Conservation (phyloP, 2,888 invertebrate genomes). For the Congeria kusceri region DNA sequence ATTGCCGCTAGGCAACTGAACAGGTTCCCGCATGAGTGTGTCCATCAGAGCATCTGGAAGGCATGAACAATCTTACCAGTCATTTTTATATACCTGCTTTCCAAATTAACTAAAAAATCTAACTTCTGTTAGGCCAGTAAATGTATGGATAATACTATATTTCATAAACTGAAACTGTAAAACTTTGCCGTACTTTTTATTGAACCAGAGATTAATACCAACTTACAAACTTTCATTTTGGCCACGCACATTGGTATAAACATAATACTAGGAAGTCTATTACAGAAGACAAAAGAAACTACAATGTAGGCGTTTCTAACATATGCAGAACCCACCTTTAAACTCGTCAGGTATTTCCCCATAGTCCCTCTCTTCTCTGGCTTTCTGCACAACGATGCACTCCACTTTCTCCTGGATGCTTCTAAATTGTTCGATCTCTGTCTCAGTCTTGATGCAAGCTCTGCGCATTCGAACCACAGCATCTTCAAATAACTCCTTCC, state of each 20-base stretch:
- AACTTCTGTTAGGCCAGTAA: too few relatives aligned
- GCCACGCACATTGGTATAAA: too few relatives aligned
- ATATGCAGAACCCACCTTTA: constrained; percentile 87
- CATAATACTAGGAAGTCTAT: too few relatives aligned
- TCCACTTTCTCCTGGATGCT: constrained; percentile 82
- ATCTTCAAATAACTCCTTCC: constrained; percentile 95
- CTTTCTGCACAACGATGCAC: constrained; percentile 91
- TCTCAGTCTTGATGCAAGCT: constrained; percentile 92
- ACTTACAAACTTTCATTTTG: too few relatives aligned
- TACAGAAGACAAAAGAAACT: too few relatives aligned
- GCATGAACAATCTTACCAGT: background rate
- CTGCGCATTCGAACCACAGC: constrained; percentile 93
- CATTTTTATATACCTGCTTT: too few relatives aligned
- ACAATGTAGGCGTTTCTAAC: too few relatives aligned
- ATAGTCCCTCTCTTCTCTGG: constrained; percentile 95
- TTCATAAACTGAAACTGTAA: too few relatives aligned
- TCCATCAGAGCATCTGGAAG: constrained; percentile 96
- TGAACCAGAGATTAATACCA: too few relatives aligned
- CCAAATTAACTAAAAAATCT: too few relatives aligned
- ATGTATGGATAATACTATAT: too few relatives aligned
- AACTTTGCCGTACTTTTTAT: too few relatives aligned
- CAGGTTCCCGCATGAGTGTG: constrained; percentile 98
- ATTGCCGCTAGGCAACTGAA: constrained; percentile 92
- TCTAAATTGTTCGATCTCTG: constrained; percentile 94
- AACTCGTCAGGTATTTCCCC: constrained; percentile 99